Evolutionary conservation across 2,797 vertebrate genomes (phyloP).

Genomic region (Darevskia nairensis): DNA sequence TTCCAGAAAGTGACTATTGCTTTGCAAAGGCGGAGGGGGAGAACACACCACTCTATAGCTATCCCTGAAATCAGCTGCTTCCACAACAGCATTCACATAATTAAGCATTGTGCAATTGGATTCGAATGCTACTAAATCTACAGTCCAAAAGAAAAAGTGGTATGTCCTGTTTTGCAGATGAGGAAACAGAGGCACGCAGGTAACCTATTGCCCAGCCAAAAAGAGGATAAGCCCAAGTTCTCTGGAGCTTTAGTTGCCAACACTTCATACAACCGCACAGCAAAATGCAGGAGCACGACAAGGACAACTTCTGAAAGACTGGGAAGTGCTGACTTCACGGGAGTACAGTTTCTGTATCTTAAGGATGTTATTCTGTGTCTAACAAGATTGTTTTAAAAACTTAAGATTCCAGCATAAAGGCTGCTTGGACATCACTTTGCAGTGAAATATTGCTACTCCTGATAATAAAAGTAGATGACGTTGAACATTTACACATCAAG

Average conservation of each 20-base stretch:
- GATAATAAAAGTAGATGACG: slow-evolving; percentile 59
- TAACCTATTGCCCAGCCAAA: slow-evolving; percentile 49
- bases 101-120: slow-evolving; percentile 69
- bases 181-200: slow-evolving; percentile 73
- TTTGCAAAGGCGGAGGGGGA: slow-evolving; percentile 40
- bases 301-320: slow-evolving; percentile 29
- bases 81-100: slow-evolving; percentile 65
- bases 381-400: slow-evolving; percentile 47
- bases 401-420: slow-evolving; percentile 55
- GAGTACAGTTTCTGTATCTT: slow-evolving; percentile 35
- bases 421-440: slow-evolving; percentile 55
- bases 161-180: slow-evolving; percentile 50
- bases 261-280: not conserved
- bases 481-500: slow-evolving; percentile 61
- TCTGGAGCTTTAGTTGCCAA: not conserved
- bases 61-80: slow-evolving; percentile 73
- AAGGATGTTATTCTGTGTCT: slow-evolving; percentile 11
- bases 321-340: slow-evolving; percentile 1
- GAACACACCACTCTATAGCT: slow-evolving; percentile 36
- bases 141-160: slow-evolving; percentile 2
- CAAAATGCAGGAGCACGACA: not conserved
- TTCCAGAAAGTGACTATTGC: slow-evolving; percentile 69
- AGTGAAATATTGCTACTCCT: slow-evolving; percentile 54
- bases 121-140: slow-evolving; percentile 60
- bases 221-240: not conserved